These are phyloP conservation scores for Stramonita haemastoma DNA, from an alignment of 2,888 invertebrate species.

Conservation along the genomic window DNA sequence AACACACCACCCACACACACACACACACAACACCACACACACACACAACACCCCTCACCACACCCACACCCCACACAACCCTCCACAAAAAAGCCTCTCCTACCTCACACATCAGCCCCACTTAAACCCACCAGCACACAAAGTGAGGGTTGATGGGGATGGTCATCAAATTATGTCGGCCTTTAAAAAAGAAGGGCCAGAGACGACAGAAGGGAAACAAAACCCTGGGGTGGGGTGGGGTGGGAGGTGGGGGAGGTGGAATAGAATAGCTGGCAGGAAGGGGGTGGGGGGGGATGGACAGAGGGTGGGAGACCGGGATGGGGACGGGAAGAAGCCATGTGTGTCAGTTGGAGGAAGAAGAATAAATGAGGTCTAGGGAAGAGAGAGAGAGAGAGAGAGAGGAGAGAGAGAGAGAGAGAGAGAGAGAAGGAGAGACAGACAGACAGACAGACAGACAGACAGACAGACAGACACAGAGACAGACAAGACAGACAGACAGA, in stretches of 20 bases:
- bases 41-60: too few species aligned
- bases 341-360: background rate
- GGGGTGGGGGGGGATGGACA: background rate
- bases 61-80: too few species aligned
- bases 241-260: background rate
- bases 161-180: constrained; percentile 14
- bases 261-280: background rate
- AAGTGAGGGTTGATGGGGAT: background rate
- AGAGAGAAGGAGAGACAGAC: background rate
- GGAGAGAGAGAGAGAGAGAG: background rate
- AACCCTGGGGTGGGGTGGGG: background rate
- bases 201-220: background rate
- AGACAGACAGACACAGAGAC: background rate
- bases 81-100: too few species aligned
- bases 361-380: background rate
- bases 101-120: too few species aligned
- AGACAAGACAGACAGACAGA: background rate
- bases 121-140: too few species aligned
- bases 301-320: background rate
- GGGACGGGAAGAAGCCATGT: background rate
- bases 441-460: background rate
- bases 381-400: constrained; percentile 10
- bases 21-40: too few species aligned
- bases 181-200: background rate
- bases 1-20: too few species aligned